These are phyloP conservation scores for Shinisaurus crocodilurus DNA, from an alignment of 2,113 vertebrate genomes.

Conservation along the genomic window DNA sequence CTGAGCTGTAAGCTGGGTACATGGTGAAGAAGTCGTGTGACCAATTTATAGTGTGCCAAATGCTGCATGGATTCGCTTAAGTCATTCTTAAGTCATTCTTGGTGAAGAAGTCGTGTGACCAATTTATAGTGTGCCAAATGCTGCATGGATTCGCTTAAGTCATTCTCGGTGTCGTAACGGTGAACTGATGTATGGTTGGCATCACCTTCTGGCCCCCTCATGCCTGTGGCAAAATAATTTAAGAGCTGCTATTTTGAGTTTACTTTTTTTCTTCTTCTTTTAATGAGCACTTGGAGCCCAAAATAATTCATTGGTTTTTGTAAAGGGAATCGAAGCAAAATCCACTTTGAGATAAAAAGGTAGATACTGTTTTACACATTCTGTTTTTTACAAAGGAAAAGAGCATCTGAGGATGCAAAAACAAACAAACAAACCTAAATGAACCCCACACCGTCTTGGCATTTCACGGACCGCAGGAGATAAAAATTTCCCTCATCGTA, in stretches of 20 bases:
- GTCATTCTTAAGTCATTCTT: too few relatives aligned
- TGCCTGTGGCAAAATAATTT: conserved; percentile 42
- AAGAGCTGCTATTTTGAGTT: conserved; percentile 48
- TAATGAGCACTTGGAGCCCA: conserved; percentile 62
- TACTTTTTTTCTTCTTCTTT: too few relatives aligned
- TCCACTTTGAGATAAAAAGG: conserved; percentile 61
- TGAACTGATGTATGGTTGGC: not conserved
- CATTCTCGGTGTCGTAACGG: not conserved
- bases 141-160: not conserved
- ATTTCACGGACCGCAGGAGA: conserved; percentile 77
- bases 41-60: too few relatives aligned
- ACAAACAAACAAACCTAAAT: not conserved
- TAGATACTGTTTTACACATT: conserved; percentile 49
- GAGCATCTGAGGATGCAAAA: conserved; percentile 39
- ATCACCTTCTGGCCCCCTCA: too few relatives aligned
- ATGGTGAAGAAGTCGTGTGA: too few relatives aligned
- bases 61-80: too few relatives aligned
- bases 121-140: too few relatives aligned
- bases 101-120: not conserved
- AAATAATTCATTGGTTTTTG: conserved; percentile 60
- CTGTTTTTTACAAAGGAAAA: conserved; percentile 58
- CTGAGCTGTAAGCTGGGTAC: not conserved
- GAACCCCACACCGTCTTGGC: conserved; percentile 27
- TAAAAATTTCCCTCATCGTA: conserved; percentile 58
- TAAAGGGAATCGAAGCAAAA: conserved; percentile 67